These are phyloP conservation scores for Paratilapia polleni DNA, from an alignment of 2,113 vertebrate genomes.

Conservation along the genomic window DNA sequence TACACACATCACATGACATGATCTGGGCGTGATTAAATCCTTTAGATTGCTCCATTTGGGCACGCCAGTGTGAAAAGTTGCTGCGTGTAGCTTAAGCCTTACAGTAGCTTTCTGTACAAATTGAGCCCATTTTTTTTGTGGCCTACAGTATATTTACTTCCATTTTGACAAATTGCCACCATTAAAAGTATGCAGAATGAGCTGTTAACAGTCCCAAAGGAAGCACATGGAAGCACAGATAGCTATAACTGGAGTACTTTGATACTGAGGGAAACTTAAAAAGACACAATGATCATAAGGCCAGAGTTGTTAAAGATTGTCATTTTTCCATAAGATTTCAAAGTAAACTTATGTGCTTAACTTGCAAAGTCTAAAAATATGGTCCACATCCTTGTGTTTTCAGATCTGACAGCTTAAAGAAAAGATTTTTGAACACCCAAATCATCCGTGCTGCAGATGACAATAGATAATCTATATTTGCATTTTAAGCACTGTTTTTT, in stretches of 20 bases:
- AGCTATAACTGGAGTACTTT: neutral
- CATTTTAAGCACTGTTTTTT: neutral
- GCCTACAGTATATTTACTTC: neutral
- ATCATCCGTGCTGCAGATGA: neutral
- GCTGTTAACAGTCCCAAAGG: neutral
- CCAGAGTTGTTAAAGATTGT: neutral
- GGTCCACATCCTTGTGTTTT: neutral
- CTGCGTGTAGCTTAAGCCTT: neutral
- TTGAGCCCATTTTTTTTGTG: neutral
- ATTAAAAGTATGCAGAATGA: neutral
- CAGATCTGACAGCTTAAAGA: neutral
- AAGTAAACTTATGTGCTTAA: neutral
- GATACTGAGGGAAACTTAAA: neutral
- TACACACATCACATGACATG: neutral
- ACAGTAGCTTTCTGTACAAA: neutral
- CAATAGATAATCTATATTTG: slow-evolving; percentile 15
- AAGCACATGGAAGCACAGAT: neutral
- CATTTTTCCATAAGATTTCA: neutral
- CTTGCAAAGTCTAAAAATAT: slow-evolving; percentile 12
- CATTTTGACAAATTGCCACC: slow-evolving; percentile 10
- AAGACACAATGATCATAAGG: neutral
- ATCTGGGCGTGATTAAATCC: neutral
- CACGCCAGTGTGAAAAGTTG: neutral
- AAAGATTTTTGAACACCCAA: neutral
- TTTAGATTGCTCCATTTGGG: neutral